Conservation (phyloP, 2,113 vertebrate species). For the Eulemur rufifrons region DNA sequence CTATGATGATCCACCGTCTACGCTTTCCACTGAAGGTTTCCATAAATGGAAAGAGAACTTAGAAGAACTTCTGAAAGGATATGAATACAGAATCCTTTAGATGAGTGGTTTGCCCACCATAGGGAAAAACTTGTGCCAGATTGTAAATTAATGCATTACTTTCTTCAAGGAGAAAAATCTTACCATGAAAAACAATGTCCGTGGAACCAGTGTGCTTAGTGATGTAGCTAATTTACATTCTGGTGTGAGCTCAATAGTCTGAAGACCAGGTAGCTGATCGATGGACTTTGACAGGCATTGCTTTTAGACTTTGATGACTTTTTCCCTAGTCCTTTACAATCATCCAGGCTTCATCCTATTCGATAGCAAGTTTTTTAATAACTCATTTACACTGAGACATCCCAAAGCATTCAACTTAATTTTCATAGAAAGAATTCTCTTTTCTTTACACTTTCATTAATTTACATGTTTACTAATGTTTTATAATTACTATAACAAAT, state of each 20-base stretch:
- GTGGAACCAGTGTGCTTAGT: neutral
- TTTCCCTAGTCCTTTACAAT: neutral
- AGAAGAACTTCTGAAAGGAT: constrained; percentile 48
- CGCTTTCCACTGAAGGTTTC: constrained; percentile 3
- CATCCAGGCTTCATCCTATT: neutral
- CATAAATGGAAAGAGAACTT: constrained; percentile 22
- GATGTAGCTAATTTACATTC: neutral
- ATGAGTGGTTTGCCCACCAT: neutral
- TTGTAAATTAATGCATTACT: constrained; percentile 21
- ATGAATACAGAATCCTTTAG: constrained; percentile 26
- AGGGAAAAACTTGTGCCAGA: neutral
- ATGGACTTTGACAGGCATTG: neutral
- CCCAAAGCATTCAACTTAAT: constrained; percentile 36
- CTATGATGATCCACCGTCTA: neutral
- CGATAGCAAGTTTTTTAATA: constrained; percentile 7
- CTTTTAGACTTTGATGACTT: neutral
- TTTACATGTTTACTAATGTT: constrained; percentile 32
- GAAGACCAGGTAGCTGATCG: neutral
- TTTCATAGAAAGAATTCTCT: constrained; percentile 34
- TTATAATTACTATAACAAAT: neutral
- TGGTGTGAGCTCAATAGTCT: neutral
- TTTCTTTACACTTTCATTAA: constrained; percentile 16
- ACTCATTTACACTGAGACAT: neutral
- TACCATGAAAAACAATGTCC: neutral
- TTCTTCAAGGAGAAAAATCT: constrained; percentile 18